Conservation (phyloP, 2,113 vertebrate species). For the Pantherophis guttatus region DNA sequence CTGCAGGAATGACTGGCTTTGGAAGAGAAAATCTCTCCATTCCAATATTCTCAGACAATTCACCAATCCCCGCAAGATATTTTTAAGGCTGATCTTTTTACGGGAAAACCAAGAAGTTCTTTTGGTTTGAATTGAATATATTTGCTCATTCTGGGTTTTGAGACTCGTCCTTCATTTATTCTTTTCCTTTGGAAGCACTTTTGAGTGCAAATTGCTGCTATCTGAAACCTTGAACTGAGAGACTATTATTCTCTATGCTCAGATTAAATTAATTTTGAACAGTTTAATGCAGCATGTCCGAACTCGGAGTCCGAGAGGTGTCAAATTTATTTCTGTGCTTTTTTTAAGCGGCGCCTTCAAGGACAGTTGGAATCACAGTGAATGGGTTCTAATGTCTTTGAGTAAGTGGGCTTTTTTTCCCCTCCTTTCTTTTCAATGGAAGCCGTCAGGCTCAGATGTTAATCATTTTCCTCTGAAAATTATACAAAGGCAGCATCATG, state of each 20-base stretch:
- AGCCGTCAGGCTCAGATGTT: constrained; percentile 73
- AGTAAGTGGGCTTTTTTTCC: constrained; percentile 45
- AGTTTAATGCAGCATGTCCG: constrained; percentile 83
- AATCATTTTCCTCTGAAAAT: constrained; percentile 66
- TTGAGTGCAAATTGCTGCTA: constrained; percentile 82
- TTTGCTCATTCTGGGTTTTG: constrained; percentile 74
- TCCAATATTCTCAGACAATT: not conserved
- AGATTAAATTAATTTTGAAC: constrained; percentile 88
- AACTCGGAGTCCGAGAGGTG: constrained; percentile 78
- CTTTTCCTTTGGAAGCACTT: constrained; percentile 80
- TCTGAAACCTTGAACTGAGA: constrained; percentile 81
- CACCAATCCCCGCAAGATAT: constrained; percentile 16
- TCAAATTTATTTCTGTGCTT: constrained; percentile 83
- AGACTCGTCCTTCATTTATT: constrained; percentile 82
- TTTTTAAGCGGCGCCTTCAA: constrained; percentile 80
- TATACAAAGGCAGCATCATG: constrained; percentile 59
- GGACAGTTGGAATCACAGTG: constrained; percentile 76
- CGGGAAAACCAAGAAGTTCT: constrained; percentile 66
- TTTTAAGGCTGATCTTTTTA: constrained; percentile 65
- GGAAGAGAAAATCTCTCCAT: constrained; percentile 50
- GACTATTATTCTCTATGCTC: constrained; percentile 82
- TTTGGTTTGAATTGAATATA: constrained; percentile 67
- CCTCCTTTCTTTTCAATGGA: constrained; percentile 48
- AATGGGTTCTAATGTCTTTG: constrained; percentile 75
- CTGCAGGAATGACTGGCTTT: constrained; percentile 22